Percentiles rank a stretch among this genome's conserved stretches.
Conservation (phyloP, 2,888 invertebrate species). For the Masnerella sp. region DNA sequence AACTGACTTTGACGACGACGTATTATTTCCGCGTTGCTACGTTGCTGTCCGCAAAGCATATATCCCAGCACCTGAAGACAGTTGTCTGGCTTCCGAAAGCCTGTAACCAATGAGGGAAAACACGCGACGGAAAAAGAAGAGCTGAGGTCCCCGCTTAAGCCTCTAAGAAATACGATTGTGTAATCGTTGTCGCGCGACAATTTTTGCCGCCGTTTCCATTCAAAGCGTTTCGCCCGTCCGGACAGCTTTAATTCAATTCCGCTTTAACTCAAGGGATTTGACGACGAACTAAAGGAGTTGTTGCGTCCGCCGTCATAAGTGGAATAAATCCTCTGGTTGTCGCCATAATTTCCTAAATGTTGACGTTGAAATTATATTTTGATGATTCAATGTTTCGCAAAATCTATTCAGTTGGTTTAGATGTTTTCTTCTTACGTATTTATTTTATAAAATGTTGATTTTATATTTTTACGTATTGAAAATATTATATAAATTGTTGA, state of each 20-base stretch:
- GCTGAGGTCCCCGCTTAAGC: constrained; percentile 64
- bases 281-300: too few species aligned
- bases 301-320: background rate
- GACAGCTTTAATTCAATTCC: constrained; percentile 4
- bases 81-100: constrained; percentile 70
- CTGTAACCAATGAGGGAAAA: constrained; percentile 67
- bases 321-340: too few species aligned
- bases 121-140: constrained; percentile 63
- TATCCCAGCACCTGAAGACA: constrained; percentile 65
- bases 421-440: background rate
- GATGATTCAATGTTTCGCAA: too few species aligned
- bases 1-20: constrained; percentile 25
- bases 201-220: constrained; percentile 3
- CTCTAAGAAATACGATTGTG: constrained; percentile 66
- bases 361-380: too few species aligned
- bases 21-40: constrained; percentile 43
- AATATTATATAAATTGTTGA: background rate
- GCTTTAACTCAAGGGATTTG: background rate
- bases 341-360: too few species aligned
- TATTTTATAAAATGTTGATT: background rate
- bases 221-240: background rate
- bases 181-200: constrained; percentile 44
- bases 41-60: constrained; percentile 59
- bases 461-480: background rate
- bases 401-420: too few species aligned